A percentile compares a stretch with the other conserved stretches of the same genome.
Conservation (phyloP, 1,140 invertebrate species). For the Apolygus lucorum region DNA sequence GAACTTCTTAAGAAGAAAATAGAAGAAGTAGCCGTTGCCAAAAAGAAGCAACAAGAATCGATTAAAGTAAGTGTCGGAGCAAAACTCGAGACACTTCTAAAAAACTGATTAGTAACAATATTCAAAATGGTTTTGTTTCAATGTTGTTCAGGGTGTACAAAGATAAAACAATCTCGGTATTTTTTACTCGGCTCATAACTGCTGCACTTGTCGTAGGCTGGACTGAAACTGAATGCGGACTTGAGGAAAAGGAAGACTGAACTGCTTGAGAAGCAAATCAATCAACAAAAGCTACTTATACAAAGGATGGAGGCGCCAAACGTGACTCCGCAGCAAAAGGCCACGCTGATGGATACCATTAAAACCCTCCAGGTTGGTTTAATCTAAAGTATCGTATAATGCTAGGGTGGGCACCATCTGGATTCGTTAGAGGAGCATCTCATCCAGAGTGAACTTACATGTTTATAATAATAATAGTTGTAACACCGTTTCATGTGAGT, state of each 20-base stretch:
- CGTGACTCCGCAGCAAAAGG: constrained; percentile 50
- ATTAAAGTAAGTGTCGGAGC: constrained; percentile 21
- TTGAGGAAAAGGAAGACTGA: constrained; percentile 67
- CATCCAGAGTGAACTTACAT: too few species aligned
- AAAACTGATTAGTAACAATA: not conserved
- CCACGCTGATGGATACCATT: constrained; percentile 58
- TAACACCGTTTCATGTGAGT: too few species aligned
- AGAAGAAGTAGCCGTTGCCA: constrained; percentile 45
- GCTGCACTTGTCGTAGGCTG: constrained; percentile 43
- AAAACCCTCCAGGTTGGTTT: constrained; percentile 54
- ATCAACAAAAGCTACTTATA: constrained; percentile 65
- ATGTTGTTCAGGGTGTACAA: not conserved
- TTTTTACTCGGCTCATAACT: not conserved
- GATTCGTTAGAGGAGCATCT: too few species aligned
- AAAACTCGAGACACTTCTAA: not conserved
- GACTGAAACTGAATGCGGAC: constrained; percentile 59
- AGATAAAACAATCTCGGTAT: not conserved
- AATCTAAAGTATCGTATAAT: too few species aligned
- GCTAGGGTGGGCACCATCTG: too few species aligned
- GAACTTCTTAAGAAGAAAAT: constrained; percentile 54
- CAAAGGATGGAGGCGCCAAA: constrained; percentile 60
- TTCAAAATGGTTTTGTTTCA: not conserved
- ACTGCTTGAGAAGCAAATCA: constrained; percentile 65
- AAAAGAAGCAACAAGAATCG: constrained; percentile 28
- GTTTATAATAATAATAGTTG: too few species aligned